Evolutionary conservation across 2,113 vertebrate genomes (phyloP), one percentile per base, ranked within the genome.

Genomic region (Marmota monax): DNA sequence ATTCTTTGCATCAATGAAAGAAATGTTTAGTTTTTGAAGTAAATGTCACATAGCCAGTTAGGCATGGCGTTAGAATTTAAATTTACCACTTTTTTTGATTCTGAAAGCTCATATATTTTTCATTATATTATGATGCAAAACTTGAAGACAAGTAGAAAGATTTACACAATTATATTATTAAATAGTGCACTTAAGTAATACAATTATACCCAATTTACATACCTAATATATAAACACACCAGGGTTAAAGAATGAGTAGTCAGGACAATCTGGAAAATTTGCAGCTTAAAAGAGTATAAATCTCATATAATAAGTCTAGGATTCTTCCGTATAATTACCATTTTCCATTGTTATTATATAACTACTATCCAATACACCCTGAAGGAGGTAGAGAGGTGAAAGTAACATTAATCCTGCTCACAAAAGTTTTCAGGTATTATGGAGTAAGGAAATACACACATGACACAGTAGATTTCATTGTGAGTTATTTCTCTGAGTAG

Each of bases 31-130:
- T 48, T 77, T 95, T 92, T 90, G 34, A 92, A 90, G 82, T 63
- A 94, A 97, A 95, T 88, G 34, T n/a, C 23, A 84, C 63, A 84
- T 76, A 92, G 27, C 22, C 22, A 18, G 39, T 86, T 78, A 65
- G 22, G 63, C 27, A 87, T 63, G 20, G 45, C 97, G 27, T 89
- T 74, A 87, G 84, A 93, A 96, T 72, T 97, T 93, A 96, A 97
- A 92, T 37, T 42, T 84, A 92, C 87, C 25, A 13, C 13, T 73
- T 22, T 86, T 84, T 92, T 92, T 39, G 2, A 91, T 91, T 88
- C 27, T 90, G 53, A 92, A 96, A 90, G 56, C 10, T 82, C 53
- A 69, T 92, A 32, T 0, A 2, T 73, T 88, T 95, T 96, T 78
- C 22, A 87, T 92, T 90, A 53, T 20, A 73, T 22, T 69, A 51